Percentiles rank a stretch among this genome's conserved stretches.
Conservation (phyloP, 2,888 invertebrate species). For the Clepsis dumicolana region DNA sequence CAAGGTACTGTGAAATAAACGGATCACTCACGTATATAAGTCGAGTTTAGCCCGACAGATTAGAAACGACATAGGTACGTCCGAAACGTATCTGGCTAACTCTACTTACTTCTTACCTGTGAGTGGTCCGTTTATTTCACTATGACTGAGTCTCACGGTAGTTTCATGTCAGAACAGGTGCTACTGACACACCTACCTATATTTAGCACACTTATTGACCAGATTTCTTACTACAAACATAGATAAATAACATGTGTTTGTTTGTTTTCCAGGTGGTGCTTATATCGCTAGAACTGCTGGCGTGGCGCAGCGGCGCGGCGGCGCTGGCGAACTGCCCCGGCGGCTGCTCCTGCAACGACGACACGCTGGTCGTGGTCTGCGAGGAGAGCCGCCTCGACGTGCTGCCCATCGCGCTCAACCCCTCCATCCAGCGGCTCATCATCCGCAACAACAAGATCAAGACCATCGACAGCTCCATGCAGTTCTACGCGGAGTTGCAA, state of each 20-base stretch:
- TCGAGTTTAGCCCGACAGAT: too few species aligned
- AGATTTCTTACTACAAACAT: not conserved
- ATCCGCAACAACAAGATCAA: slow-evolving; percentile 95
- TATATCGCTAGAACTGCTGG: slow-evolving; percentile 70
- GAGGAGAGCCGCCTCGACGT: slow-evolving; percentile 95
- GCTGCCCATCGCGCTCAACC: slow-evolving; percentile 96
- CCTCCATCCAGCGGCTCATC: slow-evolving; percentile 94
- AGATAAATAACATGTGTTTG: slow-evolving; percentile 14
- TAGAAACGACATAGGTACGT: too few species aligned
- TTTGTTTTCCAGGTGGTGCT: slow-evolving; percentile 75
- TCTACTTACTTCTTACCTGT: too few species aligned
- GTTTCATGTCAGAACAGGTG: too few species aligned
- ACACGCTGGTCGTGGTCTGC: slow-evolving; percentile 94
- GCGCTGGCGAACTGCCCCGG: slow-evolving; percentile 93
- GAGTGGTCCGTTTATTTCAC: too few species aligned
- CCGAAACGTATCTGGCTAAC: too few species aligned
- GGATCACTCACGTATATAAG: too few species aligned
- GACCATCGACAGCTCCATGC: slow-evolving; percentile 95
- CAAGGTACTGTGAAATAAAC: too few species aligned
- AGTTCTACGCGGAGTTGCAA: slow-evolving; percentile 94
- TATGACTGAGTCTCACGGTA: too few species aligned
- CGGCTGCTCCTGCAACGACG: slow-evolving; percentile 96
- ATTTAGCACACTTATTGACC: too few species aligned
- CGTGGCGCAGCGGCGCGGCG: slow-evolving; percentile 77
- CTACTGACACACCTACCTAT: too few species aligned